These are phyloP conservation scores for Amphilophus citrinellus DNA, from an alignment of 2,113 vertebrate genomes.

Conservation along the genomic window DNA sequence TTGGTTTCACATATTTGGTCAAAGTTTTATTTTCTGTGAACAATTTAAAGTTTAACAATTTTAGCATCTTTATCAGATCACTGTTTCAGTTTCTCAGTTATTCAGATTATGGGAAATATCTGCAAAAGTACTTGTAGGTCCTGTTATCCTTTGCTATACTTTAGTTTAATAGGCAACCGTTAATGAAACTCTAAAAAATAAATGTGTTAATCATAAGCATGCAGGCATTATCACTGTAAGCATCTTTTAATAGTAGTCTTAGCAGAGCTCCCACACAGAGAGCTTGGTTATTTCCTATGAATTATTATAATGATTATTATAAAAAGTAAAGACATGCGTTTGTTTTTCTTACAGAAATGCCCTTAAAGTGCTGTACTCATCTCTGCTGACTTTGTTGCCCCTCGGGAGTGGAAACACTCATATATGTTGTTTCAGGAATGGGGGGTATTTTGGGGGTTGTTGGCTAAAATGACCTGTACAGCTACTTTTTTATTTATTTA, in stretches of 20 bases:
- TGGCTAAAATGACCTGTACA: neutral
- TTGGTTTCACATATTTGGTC: neutral
- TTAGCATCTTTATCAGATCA: neutral
- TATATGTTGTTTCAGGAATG: neutral
- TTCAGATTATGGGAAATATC: neutral
- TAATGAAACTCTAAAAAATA: neutral
- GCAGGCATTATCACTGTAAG: neutral
- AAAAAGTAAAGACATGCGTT: neutral
- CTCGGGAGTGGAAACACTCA: neutral
- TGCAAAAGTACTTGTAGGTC: neutral
- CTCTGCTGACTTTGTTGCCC: neutral
- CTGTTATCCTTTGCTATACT: neutral
- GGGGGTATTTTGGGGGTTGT: neutral
- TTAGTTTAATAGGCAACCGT: neutral
- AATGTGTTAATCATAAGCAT: neutral
- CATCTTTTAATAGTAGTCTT: neutral
- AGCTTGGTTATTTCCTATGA: neutral
- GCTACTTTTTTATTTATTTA: neutral
- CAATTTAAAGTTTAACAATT: neutral
- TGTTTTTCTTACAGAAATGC: conserved; percentile 3
- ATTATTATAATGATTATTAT: neutral
- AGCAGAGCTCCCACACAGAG: neutral
- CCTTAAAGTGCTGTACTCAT: neutral
- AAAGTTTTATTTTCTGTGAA: neutral
- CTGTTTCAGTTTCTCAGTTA: neutral